phyloP scores from a whole-genome alignment of 2,888 invertebrate genomes.

The Cephus sareptanus region DNA sequence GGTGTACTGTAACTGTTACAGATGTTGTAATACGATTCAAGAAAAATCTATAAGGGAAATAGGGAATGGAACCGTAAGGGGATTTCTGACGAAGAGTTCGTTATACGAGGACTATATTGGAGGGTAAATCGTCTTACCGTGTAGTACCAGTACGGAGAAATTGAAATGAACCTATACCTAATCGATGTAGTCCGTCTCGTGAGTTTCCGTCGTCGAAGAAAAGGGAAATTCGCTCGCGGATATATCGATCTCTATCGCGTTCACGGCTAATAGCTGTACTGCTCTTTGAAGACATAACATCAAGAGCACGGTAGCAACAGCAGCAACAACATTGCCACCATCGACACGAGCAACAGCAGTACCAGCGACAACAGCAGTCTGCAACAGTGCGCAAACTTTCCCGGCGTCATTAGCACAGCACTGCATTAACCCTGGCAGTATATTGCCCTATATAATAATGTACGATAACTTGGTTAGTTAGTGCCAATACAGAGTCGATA shows the following conservation, averaged over 20 bases:
- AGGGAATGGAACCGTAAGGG: neutral
- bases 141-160: neutral
- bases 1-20: neutral
- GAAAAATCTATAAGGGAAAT: neutral
- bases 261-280: neutral
- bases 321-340: neutral
- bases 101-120: neutral
- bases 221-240: neutral
- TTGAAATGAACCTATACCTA: neutral
- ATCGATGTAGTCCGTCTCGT: neutral
- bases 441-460: constrained; percentile 50
- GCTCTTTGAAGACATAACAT: neutral
- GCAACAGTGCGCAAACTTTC: constrained; percentile 41
- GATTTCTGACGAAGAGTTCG: neutral
- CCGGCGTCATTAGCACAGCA: constrained; percentile 47
- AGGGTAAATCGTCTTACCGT: neutral
- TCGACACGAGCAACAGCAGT: neutral
- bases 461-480: constrained; percentile 59
- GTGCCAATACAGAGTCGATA: constrained; percentile 56
- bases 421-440: constrained; percentile 17
- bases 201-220: neutral
- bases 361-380: constrained; percentile 30
- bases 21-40: neutral
- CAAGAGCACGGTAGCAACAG: neutral
- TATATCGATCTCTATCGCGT: neutral